Percentiles rank a stretch among this genome's conserved stretches.
Evolutionary conservation across 2,888 invertebrate species (phyloP).

Genomic region (Thumatha senex): DNA sequence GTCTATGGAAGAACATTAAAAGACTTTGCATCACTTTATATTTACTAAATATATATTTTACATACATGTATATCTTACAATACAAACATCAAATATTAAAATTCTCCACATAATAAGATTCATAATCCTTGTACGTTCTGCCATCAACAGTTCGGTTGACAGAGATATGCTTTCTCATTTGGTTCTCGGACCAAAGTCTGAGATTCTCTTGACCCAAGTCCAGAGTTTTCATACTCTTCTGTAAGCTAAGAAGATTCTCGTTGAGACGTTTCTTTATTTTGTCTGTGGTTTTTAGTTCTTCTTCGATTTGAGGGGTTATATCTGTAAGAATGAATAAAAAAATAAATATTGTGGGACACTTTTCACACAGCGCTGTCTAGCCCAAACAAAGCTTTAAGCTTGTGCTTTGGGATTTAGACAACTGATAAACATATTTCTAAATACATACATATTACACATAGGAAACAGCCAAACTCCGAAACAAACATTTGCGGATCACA

Average conservation of each 20-base stretch:
- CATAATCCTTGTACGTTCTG: conserved; percentile 57
- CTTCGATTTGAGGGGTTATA: conserved; percentile 44
- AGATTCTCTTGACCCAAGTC: conserved; percentile 55
- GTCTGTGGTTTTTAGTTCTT: conserved; percentile 55
- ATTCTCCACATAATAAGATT: conserved; percentile 49
- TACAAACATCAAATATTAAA: conserved; percentile 18
- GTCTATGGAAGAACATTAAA: too few relatives aligned
- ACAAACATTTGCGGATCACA: too few relatives aligned
- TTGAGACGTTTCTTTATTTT: conserved; percentile 63
- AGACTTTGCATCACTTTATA: too few relatives aligned
- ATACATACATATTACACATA: too few relatives aligned
- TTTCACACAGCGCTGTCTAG: too few relatives aligned
- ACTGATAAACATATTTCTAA: too few relatives aligned
- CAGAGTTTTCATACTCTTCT: conserved; percentile 55
- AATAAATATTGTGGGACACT: neutral
- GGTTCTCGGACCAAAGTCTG: conserved; percentile 56
- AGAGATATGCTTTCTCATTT: conserved; percentile 54
- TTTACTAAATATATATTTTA: too few relatives aligned
- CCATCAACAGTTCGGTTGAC: conserved; percentile 53
- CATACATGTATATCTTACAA: neutral
- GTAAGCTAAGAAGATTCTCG: conserved; percentile 52
- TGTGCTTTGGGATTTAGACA: neutral
- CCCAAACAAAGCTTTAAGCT: neutral
- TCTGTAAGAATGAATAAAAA: conserved; percentile 53
- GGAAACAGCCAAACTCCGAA: too few relatives aligned